Evolutionary conservation across 2,888 invertebrate genomes (phyloP).

Genomic region (Amphimallon solstitiale): DNA sequence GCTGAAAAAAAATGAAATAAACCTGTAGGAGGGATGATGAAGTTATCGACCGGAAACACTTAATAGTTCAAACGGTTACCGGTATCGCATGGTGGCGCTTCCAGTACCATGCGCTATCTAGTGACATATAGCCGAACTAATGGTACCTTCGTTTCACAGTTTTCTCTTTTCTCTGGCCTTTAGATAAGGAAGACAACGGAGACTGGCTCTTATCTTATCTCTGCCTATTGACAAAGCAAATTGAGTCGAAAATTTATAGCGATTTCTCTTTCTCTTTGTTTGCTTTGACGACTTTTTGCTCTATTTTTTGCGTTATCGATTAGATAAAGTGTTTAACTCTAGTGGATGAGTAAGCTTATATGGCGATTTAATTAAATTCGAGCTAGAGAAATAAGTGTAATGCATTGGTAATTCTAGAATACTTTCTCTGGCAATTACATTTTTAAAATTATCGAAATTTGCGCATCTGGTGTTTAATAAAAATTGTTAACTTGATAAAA

Average conservation of each 20-base stretch:
- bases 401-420: no score
- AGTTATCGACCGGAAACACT: conserved; percentile 39
- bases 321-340: no score
- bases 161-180: neutral
- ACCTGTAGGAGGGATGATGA: neutral
- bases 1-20: conserved; percentile 6
- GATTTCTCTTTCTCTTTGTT: neutral
- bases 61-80: conserved; percentile 28
- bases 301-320: no score
- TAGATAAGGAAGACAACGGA: conserved; percentile 15
- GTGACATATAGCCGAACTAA: conserved; percentile 28
- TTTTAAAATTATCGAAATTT: no score
- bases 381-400: no score
- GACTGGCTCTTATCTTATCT: conserved; percentile 28
- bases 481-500: no score
- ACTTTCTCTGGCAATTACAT: no score
- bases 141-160: conserved; percentile 3
- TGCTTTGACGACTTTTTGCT: neutral
- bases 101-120: conserved; percentile 32
- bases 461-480: no score
- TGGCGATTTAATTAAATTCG: no score
- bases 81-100: conserved; percentile 11
- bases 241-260: conserved; percentile 25
- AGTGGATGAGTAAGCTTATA: no score
- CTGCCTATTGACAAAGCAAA: conserved; percentile 14